phyloP scores from a whole-genome alignment of 1,140 invertebrate species.

The Nylanderia fulva region DNA sequence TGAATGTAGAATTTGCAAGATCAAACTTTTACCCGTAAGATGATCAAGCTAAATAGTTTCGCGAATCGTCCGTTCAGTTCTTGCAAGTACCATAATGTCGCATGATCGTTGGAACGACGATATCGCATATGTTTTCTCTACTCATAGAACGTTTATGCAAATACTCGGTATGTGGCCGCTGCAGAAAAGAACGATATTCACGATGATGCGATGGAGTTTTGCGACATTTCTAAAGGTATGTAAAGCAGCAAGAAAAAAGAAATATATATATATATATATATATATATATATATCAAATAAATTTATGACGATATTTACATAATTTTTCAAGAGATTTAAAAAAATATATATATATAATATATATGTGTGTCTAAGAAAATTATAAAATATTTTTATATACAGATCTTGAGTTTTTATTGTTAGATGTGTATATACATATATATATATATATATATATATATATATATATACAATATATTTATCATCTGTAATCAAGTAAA shows the following conservation, averaged over 20 bases:
- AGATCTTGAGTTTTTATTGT: not conserved
- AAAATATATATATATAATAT: too few relatives aligned
- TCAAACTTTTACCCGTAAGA: not conserved
- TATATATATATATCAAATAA: not conserved
- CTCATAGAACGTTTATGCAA: slow-evolving; percentile 29
- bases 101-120: slow-evolving; percentile 40
- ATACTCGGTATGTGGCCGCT: slow-evolving; percentile 32
- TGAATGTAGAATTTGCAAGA: not conserved
- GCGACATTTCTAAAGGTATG: slow-evolving; percentile 6
- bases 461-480: too few relatives aligned
- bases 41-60: not conserved
- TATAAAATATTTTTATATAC: not conserved
- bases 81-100: slow-evolving; percentile 15
- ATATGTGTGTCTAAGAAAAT: not conserved
- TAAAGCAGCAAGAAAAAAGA: not conserved
- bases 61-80: not conserved
- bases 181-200: not conserved
- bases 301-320: not conserved
- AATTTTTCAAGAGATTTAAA: slow-evolving; percentile 13
- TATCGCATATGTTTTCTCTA: slow-evolving; percentile 29
- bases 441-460: not conserved
- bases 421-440: not conserved
- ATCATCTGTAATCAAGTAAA: too few relatives aligned
- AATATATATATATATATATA: too few relatives aligned
- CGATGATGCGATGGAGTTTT: not conserved